A percentile compares a stretch with the other conserved stretches of the same genome.
Evolutionary conservation across 2,113 vertebrate genomes (phyloP).

Genomic region (Pachyramphus minor): DNA sequence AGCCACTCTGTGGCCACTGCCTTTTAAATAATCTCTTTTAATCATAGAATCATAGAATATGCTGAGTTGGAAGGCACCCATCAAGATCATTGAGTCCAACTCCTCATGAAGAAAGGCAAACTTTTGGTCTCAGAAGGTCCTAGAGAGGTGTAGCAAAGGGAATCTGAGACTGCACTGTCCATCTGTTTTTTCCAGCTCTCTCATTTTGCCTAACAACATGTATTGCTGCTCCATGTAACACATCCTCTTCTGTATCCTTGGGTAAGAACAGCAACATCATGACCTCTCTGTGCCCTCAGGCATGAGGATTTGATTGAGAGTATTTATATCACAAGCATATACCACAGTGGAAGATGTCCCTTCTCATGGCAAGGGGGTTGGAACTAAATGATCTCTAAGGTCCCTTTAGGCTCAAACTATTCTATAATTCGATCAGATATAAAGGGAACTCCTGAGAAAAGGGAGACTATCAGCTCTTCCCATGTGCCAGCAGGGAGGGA

Average conservation of each 20-base stretch:
- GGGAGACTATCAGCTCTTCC: background rate
- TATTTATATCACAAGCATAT: background rate
- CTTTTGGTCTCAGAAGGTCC: background rate
- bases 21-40: background rate
- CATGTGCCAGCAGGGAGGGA: background rate
- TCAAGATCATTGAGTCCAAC: fast-evolving
- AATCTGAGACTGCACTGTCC: background rate
- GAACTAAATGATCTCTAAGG: background rate
- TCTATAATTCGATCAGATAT: background rate
- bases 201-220: background rate
- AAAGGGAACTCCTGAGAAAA: background rate
- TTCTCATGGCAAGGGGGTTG: background rate
- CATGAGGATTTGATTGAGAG: no score
- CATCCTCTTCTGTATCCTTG: background rate
- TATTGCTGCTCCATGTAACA: background rate
- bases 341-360: background rate
- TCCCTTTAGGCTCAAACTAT: background rate
- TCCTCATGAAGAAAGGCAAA: background rate
- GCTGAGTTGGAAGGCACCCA: background rate
- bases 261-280: background rate
- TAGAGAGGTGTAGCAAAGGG: background rate
- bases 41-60: background rate
- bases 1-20: background rate
- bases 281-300: background rate
- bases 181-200: background rate